phyloP scores from a whole-genome alignment of 1,140 invertebrate genomes.

The Penaeus indicus region DNA sequence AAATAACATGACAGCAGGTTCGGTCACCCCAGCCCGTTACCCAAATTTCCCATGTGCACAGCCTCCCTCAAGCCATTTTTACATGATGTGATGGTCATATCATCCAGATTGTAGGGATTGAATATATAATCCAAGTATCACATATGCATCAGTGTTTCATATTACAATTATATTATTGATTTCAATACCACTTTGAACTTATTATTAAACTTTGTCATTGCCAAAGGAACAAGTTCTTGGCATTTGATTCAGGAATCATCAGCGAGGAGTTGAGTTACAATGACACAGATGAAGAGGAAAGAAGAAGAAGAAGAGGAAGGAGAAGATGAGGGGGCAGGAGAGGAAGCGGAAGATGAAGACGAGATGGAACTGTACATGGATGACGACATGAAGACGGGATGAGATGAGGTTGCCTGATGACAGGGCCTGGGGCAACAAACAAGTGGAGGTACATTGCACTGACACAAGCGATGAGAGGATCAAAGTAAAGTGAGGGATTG shows the following conservation, averaged over 20 bases:
- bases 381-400: conserved; percentile 43
- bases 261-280: conserved; percentile 13
- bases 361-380: conserved; percentile 47
- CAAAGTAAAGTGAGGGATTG: conserved; percentile 7
- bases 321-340: background rate
- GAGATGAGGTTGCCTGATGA: conserved; percentile 40
- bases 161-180: too few relatives aligned
- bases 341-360: conserved; percentile 40
- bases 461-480: conserved; percentile 52
- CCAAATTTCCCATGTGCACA: too few relatives aligned
- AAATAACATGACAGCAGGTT: too few relatives aligned
- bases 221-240: conserved; percentile 51
- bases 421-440: conserved; percentile 41
- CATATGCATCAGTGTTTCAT: too few relatives aligned
- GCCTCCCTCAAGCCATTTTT: too few relatives aligned
- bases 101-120: too few relatives aligned
- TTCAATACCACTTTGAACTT: too few relatives aligned
- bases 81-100: too few relatives aligned
- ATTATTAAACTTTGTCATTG: background rate
- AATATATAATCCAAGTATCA: too few relatives aligned
- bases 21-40: too few relatives aligned
- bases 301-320: conserved; percentile 35
- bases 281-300: background rate
- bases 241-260: conserved; percentile 36
- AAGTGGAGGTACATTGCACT: conserved; percentile 44